A percentile compares a stretch with the other conserved stretches of the same genome.
These are phyloP conservation scores for Dunckerocampus dactyliophorus DNA, from an alignment of 2,113 vertebrate genomes.

Conservation along the genomic window DNA sequence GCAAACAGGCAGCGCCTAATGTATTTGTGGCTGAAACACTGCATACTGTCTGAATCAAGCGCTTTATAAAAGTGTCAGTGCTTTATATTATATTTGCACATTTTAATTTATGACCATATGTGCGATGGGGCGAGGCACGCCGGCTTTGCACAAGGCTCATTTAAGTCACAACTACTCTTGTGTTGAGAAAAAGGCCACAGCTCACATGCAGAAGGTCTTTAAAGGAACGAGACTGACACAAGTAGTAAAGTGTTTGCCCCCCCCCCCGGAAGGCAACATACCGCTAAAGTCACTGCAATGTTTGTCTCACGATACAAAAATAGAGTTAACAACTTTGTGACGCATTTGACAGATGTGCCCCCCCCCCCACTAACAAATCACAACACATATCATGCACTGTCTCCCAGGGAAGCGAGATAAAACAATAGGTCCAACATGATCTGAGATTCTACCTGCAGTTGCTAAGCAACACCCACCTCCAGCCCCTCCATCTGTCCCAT, in stretches of 20 bases:
- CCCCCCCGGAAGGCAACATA: slow-evolving; percentile 12
- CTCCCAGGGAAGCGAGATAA: slow-evolving; percentile 69
- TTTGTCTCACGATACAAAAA: slow-evolving; percentile 47
- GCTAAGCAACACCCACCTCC: slow-evolving; percentile 82
- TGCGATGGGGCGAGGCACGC: not conserved
- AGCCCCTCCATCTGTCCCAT: slow-evolving; percentile 70
- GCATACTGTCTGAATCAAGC: too few species aligned
- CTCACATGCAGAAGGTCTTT: not conserved
- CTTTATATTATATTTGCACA: too few species aligned
- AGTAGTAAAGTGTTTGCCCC: slow-evolving; percentile 22
- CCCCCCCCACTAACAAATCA: slow-evolving; percentile 57
- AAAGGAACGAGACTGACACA: slow-evolving; percentile 3
- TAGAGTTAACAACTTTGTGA: slow-evolving; percentile 66
- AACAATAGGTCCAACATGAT: slow-evolving; percentile 77
- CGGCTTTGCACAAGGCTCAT: slow-evolving; percentile 8
- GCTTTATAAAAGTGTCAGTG: too few species aligned
- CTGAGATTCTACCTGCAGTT: slow-evolving; percentile 80
- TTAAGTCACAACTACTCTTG: not conserved
- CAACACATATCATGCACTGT: slow-evolving; percentile 68
- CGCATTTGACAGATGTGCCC: slow-evolving; percentile 55
- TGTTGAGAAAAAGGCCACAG: not conserved
- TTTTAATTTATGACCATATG: too few species aligned
- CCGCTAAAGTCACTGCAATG: slow-evolving; percentile 40
- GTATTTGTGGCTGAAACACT: too few species aligned
- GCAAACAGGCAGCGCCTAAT: too few species aligned